A percentile compares a stretch with the other conserved stretches of the same genome.
Conservation (phyloP, 2,113 vertebrate species). For the Ictalurus punctatus region DNA sequence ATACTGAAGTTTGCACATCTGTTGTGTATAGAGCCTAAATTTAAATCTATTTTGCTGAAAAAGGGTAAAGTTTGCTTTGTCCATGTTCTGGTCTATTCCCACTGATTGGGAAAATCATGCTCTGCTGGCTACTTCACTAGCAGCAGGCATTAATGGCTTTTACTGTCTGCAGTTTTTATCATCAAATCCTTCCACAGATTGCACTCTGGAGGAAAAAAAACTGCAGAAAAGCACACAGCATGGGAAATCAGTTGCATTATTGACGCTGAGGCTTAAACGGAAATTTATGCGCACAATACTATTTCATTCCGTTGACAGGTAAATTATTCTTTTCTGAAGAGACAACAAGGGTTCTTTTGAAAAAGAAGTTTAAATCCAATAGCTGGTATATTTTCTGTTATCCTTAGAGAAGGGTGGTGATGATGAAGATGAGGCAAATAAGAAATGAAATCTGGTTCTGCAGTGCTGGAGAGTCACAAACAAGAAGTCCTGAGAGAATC, state of each 20-base stretch:
- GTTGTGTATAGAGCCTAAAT: background rate
- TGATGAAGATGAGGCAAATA: conserved; percentile 37
- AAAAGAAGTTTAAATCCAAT: conserved; percentile 15
- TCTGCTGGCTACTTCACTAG: conserved; percentile 42
- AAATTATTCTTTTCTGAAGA: conserved; percentile 46
- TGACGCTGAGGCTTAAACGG: conserved; percentile 49
- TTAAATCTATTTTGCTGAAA: background rate
- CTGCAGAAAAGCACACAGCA: conserved; percentile 30
- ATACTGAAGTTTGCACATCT: background rate
- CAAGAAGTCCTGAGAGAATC: conserved; percentile 43
- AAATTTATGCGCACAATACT: conserved; percentile 45
- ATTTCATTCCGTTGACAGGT: conserved; percentile 50
- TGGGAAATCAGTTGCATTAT: conserved; percentile 57
- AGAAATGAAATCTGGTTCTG: conserved; percentile 39
- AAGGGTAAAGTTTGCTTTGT: background rate
- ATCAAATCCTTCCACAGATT: conserved; percentile 42
- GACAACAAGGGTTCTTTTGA: conserved; percentile 34
- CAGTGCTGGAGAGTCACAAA: conserved; percentile 35
- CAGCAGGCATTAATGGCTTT: conserved; percentile 51
- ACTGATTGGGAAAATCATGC: conserved; percentile 32
- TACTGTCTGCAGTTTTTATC: conserved; percentile 40
- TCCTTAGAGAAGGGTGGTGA: conserved; percentile 17
- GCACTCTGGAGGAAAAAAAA: conserved; percentile 24
- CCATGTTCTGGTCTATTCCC: conserved; percentile 8
- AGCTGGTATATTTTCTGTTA: background rate